A percentile compares a stretch with the other conserved stretches of the same genome.
These are phyloP conservation scores for Globia sparganii DNA, from an alignment of 2,888 invertebrate genomes.

Conservation along the genomic window DNA sequence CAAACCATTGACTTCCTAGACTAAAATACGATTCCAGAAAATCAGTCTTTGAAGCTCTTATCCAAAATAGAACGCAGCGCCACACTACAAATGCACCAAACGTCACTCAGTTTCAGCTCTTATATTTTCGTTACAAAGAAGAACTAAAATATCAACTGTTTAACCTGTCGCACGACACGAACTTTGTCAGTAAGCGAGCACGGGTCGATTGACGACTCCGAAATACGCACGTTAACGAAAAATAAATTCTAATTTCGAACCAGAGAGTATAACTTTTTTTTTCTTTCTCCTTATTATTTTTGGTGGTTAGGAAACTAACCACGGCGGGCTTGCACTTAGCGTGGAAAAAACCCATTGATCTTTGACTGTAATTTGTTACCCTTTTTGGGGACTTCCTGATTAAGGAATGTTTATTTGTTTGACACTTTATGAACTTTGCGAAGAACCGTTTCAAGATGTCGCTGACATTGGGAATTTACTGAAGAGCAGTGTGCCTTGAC, in stretches of 20 bases:
- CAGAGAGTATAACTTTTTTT: constrained; percentile 64
- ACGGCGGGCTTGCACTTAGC: constrained; percentile 52
- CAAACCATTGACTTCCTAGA: constrained; percentile 42
- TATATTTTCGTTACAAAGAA: constrained; percentile 56
- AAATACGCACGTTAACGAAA: constrained; percentile 82
- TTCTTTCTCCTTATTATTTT: constrained; percentile 70
- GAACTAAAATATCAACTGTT: constrained; percentile 68
- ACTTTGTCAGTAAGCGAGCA: constrained; percentile 76
- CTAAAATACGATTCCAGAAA: constrained; percentile 49
- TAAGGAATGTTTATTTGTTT: constrained; percentile 46
- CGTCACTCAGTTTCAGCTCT: constrained; percentile 49
- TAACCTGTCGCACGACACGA: constrained; percentile 70
- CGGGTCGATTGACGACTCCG: constrained; percentile 80
- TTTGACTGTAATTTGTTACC: constrained; percentile 61
- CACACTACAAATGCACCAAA: constrained; percentile 24
- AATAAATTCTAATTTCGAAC: constrained; percentile 83
- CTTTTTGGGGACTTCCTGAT: constrained; percentile 60
- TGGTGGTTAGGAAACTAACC: constrained; percentile 63
- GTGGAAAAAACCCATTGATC: constrained; percentile 65
- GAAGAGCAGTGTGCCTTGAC: background rate
- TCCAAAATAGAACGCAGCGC: constrained; percentile 47
- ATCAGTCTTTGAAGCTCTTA: constrained; percentile 35
- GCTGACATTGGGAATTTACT: constrained; percentile 14
- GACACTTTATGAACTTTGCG: constrained; percentile 19
- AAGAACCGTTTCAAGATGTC: constrained; percentile 14